A percentile compares a stretch with the other conserved stretches of the same genome.
These are phyloP conservation scores for Eunapius fragilis DNA, from an alignment of 37 sponge, comb jelly and placozoan genomes.

Conservation along the genomic window DNA sequence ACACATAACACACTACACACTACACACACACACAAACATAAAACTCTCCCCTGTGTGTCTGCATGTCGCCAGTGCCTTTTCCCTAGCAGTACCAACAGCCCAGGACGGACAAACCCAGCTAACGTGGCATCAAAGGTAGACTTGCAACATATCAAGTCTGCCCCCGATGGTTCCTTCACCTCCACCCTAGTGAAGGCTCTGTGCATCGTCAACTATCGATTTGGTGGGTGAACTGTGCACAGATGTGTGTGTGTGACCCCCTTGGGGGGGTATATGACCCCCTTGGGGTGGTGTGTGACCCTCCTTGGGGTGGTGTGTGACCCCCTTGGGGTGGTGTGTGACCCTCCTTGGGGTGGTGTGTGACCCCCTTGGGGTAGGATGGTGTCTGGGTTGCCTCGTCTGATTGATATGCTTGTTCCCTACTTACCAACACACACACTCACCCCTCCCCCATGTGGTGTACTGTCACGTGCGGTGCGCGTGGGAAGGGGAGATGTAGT, in stretches of 20 bases:
- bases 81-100: not conserved
- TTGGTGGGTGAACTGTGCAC: slow-evolving; percentile 16
- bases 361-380: too few species aligned
- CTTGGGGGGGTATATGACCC: not conserved
- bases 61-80: not conserved
- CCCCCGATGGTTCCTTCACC: slow-evolving; percentile 43
- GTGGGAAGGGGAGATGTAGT: too few species aligned
- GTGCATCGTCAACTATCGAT: slow-evolving; percentile 44
- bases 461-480: too few species aligned
- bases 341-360: too few species aligned
- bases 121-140: not conserved
- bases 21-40: not conserved
- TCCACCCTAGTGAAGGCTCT: slow-evolving; percentile 37
- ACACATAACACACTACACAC: not conserved
- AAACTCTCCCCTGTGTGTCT: not conserved
- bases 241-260: not conserved
- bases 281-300: not conserved
- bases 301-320: not conserved
- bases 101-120: too few species aligned
- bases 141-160: slow-evolving; percentile 33
- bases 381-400: too few species aligned
- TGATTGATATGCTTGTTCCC: too few species aligned
- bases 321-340: not conserved
- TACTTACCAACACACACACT: too few species aligned
- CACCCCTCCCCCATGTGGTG: not conserved